Conservation (phyloP, 2,797 vertebrate genomes). For the Pseudotriccus pelzelni region DNA sequence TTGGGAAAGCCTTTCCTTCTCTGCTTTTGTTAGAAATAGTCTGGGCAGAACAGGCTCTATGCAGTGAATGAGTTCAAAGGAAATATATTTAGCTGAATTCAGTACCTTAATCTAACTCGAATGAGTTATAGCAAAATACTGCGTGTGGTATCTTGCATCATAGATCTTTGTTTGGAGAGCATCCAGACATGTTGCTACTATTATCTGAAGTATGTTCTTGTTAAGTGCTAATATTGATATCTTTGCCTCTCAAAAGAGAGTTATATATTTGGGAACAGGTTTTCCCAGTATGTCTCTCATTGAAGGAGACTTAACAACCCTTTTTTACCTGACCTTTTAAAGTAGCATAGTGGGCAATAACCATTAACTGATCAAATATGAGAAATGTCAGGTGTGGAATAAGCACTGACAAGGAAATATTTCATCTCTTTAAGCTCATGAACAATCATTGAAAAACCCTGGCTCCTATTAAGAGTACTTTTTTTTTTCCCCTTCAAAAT, state of each 20-base stretch:
- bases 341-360: constrained; percentile 71
- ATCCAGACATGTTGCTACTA: constrained; percentile 32
- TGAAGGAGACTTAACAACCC: constrained; percentile 57
- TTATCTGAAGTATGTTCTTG: constrained; percentile 25
- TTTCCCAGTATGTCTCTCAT: constrained; percentile 43
- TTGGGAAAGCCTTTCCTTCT: neutral
- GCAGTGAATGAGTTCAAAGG: neutral
- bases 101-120: neutral
- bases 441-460: constrained; percentile 51
- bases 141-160: neutral
- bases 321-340: constrained; percentile 77
- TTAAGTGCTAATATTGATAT: constrained; percentile 52
- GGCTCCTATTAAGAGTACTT: constrained; percentile 12
- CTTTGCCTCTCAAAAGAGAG: constrained; percentile 17
- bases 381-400: constrained; percentile 73
- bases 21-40: neutral
- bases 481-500: neutral
- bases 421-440: constrained; percentile 68
- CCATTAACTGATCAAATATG: constrained; percentile 77
- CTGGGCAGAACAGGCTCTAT: neutral
- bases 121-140: neutral
- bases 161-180: constrained; percentile 29
- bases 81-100: neutral
- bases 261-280: constrained; percentile 14
- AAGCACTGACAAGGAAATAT: constrained; percentile 72